These are phyloP conservation scores for Eidolon dupreanum DNA, from an alignment of 2,797 vertebrate species.

Conservation along the genomic window DNA sequence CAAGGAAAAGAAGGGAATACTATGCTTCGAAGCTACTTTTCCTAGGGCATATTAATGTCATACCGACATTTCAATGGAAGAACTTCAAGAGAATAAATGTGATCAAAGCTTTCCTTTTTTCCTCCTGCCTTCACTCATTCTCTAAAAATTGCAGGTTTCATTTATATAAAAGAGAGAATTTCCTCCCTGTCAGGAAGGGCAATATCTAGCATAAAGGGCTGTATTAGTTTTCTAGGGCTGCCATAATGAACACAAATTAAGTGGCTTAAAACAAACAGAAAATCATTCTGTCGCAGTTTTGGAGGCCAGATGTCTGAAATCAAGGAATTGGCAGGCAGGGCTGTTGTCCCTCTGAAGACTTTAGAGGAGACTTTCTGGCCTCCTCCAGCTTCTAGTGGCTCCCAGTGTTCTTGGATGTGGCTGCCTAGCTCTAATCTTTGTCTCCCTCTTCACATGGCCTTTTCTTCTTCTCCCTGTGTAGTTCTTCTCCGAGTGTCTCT, in stretches of 20 bases:
- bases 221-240: neutral
- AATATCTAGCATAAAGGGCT: neutral
- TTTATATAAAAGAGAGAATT: neutral
- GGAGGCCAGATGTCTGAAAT: neutral
- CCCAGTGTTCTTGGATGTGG: neutral
- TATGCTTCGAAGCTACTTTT: neutral
- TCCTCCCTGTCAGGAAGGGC: neutral
- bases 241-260: neutral
- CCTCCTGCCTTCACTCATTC: neutral
- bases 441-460: neutral
- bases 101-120: neutral
- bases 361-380: neutral
- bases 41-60: neutral
- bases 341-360: neutral
- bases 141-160: neutral
- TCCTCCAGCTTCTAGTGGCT: neutral
- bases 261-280: neutral
- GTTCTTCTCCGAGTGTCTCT: neutral
- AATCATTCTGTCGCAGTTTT: neutral
- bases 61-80: neutral
- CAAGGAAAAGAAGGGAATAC: neutral
- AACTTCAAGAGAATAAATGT: neutral
- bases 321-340: neutral
- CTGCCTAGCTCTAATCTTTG: neutral
- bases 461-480: neutral